Base-by-base conservation (phyloP, 2,888 invertebrate species). In the Leucozona laternaria region DNA sequence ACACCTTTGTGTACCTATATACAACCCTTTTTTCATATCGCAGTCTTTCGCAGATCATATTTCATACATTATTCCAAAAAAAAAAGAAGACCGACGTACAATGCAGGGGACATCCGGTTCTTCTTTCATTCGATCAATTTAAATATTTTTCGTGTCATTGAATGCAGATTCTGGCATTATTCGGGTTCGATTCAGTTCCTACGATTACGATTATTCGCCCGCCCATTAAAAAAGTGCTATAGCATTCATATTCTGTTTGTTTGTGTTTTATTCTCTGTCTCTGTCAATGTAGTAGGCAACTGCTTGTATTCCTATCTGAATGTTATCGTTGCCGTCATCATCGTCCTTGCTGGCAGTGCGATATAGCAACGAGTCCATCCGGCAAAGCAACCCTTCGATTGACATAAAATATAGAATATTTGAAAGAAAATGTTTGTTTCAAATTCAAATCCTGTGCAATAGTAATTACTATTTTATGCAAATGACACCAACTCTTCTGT, bases 81-180 rank as follows among this genome's bases (percentile, higher is more conserved):
- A 40, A 31, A 43, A 25, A 77, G 13, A 45, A 57, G 55, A 34
- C 68, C 48, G 70, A 62, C 53, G 48, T 73, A 68, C 45, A 57
- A 84, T 78, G 77, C 73, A 84, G 80, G 78, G 80, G 80, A 88
- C 84, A 88, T 84, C 84, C 80, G 80, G 83, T 89, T 88, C 75
- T 88, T 88, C 64, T 17, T 89, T 50, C 20, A 48, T 66, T 85
- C 88, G 87, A 89, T 89, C 88, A 89, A 89, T 89, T 88, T 88
- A 83, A 89, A 89, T 89, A 89, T 88, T 89, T 88, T 89, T 89
- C 89, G 88, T 89, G 88, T 89, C 89, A 89, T 88, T 89, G 89
- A 89, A 89, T 89, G 88, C 88, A 88, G 88, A 88, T 88, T 87
- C 88, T 72, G 88, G 84, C 79, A 89, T 89, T 89, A 89, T 88